Conservation (phyloP, 1,140 invertebrate species). For the Drosophila ogumai region DNA sequence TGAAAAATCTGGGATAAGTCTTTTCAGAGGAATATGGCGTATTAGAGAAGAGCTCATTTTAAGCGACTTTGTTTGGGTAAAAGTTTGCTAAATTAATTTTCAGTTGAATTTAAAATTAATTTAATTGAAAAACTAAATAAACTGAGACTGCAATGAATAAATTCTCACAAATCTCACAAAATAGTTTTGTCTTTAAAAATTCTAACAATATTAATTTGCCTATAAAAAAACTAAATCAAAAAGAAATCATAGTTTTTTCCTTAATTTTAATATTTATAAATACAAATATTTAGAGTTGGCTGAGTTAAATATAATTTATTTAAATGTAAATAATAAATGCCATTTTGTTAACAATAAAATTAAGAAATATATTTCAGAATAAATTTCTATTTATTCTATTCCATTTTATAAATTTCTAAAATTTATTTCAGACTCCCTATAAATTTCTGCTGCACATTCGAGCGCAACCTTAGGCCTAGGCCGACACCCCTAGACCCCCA, state of each 20-base stretch:
- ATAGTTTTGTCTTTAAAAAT: no score
- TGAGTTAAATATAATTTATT: not conserved
- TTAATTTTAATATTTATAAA: not conserved
- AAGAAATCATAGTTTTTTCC: rapidly evolving
- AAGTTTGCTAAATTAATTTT: not conserved
- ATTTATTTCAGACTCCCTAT: not conserved
- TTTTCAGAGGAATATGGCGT: not conserved
- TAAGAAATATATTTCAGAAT: not conserved
- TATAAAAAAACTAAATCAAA: not conserved
- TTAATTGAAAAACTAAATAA: not conserved
- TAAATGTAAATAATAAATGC: not conserved
- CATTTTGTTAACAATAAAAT: not conserved
- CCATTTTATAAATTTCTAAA: not conserved
- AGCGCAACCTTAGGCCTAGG: slow-evolving; percentile 10
- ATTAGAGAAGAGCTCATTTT: not conserved
- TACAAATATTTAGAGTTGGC: not conserved
- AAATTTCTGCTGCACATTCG: not conserved
- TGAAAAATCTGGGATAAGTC: not conserved
- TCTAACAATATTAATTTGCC: not conserved
- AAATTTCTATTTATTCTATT: not conserved
- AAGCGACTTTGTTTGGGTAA: not conserved
- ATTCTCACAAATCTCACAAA: no score
- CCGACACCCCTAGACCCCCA: not conserved
- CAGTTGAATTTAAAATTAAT: not conserved
- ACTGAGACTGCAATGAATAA: not conserved